phyloP scores from a whole-genome alignment of 2,797 vertebrate species.

The Trachops cirrhosus region DNA sequence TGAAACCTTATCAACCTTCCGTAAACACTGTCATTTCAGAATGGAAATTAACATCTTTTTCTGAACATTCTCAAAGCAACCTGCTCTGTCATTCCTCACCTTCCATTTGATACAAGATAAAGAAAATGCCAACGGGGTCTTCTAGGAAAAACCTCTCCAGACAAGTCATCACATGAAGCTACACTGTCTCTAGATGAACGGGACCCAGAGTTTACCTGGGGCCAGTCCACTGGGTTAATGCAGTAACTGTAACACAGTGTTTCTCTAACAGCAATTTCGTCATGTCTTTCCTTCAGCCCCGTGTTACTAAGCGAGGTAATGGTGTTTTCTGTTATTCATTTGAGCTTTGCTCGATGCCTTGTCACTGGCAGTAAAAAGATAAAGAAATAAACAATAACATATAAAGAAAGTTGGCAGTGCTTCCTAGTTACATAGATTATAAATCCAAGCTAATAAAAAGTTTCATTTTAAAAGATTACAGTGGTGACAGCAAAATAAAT shows the following conservation, averaged over 20 bases:
- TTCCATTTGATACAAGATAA: constrained; percentile 4
- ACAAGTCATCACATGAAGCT: not conserved
- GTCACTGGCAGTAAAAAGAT: constrained; percentile 36
- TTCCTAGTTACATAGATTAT: constrained; percentile 36
- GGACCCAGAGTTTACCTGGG: not conserved
- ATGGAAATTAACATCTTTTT: not conserved
- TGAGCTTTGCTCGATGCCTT: not conserved
- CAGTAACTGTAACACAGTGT: not conserved
- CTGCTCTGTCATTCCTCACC: not conserved
- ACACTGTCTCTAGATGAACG: not conserved
- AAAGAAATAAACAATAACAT: constrained; percentile 48
- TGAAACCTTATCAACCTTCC: not conserved
- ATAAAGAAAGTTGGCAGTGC: constrained; percentile 41
- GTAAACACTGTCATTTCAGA: not conserved
- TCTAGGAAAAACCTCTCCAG: not conserved
- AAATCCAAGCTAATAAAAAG: not conserved
- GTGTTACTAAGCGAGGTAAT: not conserved
- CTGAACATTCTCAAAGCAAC: not conserved
- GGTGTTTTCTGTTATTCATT: not conserved
- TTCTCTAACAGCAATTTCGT: not conserved
- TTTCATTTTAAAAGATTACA: constrained; percentile 47
- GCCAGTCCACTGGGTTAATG: not conserved
- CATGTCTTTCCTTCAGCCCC: not conserved
- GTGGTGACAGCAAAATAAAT: constrained; percentile 34
- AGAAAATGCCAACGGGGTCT: not conserved